Evolutionary conservation across 2,797 vertebrate genomes (phyloP), one percentile per base, ranked within the genome.

Genomic region (Pelodytes ibericus): DNA sequence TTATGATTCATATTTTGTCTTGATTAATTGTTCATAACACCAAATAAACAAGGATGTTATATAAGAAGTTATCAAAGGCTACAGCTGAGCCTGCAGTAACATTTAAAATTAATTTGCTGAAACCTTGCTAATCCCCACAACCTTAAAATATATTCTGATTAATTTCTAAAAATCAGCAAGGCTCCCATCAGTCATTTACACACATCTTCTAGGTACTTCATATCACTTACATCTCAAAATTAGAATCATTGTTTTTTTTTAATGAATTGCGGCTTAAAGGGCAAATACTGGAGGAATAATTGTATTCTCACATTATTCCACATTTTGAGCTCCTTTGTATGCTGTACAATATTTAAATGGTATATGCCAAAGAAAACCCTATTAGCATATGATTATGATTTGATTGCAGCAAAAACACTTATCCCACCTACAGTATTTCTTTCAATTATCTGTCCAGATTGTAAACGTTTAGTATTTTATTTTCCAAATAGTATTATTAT

Each of bases 71-170:
- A 49, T 65, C 53, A 41, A 44, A 47, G 8, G 13, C n/a, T 66
- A 59, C 63, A 66, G 62, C 62, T 74, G 51, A 74, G 72, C 36
- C 62, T 66, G 62, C 53, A 67, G 53, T 74, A 74, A 66, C 51
- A n/a, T 57, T 74, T 49, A 39, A 74, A 66, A 74, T 74, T 65
- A 74, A 74, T 65, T 74, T 41, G 31, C 33, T 41, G 33, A 57
- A 74, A 27, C 72, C 72, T 20, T 39, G 26, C 49, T 57, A 57
- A 58, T 58, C 62, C 51, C 26, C 39, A 58, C 30, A 65, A 61
- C 24, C 33, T 65, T 44, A 57, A 66, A 64, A 47, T 64, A 47
- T 51, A 39, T 62, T 66, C 25, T 58, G 33, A 66, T 74, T 66
- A 29, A 53, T 58, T 74, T 66, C 39, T 24, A 65, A 74, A n/a